phyloP scores from a whole-genome alignment of 2,888 invertebrate genomes.

The Lasius fuliginosus region DNA sequence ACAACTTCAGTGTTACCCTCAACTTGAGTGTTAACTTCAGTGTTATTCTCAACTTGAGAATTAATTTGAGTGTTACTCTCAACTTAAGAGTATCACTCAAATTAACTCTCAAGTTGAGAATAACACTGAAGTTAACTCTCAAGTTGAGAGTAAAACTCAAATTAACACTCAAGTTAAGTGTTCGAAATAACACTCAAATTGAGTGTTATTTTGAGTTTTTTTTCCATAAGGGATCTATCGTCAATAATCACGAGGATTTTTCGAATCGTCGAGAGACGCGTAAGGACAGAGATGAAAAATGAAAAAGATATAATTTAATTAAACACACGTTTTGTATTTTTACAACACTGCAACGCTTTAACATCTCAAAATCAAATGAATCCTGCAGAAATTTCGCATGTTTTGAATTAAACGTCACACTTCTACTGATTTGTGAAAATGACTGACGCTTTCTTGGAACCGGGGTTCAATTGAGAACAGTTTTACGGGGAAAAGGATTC shows the following conservation, averaged over 20 bases:
- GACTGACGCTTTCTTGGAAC: constrained; percentile 58
- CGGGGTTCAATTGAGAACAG: constrained; percentile 48
- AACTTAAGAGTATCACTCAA: too few species aligned
- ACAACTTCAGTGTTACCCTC: too few species aligned
- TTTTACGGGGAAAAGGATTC: constrained; percentile 51
- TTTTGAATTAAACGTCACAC: constrained; percentile 22
- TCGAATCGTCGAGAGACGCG: background rate
- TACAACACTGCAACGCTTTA: background rate
- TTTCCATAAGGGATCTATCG: background rate
- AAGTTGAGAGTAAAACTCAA: too few species aligned
- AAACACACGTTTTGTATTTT: background rate
- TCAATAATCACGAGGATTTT: background rate
- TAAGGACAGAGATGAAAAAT: background rate
- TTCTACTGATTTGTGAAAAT: constrained; percentile 29
- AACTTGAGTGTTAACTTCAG: too few species aligned
- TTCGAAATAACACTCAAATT: too few species aligned
- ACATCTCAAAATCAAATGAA: background rate
- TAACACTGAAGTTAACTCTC: too few species aligned
- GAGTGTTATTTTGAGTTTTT: too few species aligned
- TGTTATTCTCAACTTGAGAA: too few species aligned
- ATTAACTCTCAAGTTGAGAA: too few species aligned
- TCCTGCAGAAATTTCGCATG: background rate
- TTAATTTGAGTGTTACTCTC: too few species aligned
- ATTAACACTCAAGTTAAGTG: too few species aligned
- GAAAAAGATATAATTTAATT: background rate